Evolutionary conservation across 1,140 invertebrate genomes (phyloP), one percentile per base, ranked within the genome.

Genomic region (Leptinotarsa texana): DNA sequence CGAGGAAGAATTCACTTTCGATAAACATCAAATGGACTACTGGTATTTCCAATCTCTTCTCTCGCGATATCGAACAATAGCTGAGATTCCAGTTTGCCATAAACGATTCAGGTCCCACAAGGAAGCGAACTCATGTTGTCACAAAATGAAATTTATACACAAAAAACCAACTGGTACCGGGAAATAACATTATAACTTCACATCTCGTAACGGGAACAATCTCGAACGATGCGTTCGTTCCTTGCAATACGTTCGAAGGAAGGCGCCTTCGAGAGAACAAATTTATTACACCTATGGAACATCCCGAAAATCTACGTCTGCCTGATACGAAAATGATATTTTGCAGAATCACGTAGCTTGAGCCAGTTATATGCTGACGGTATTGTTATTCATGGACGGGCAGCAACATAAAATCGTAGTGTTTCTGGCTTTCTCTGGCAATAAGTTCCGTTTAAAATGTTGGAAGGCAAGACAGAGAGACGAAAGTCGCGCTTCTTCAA

Each of bases 361-460:
- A 24, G 17, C 62, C 65, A 68, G 70, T 57, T 77, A 74, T 51
- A 68, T 57, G 42, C 72, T 69, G 66, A 74, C 51, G 61, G 67
- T 67, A 77, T 74, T 77, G 75, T 72, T 74, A 77, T 77, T 77
- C 75, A 77, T 73, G 75, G 72, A 24, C 73, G 68, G 24, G 13
- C 65, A 22, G 72, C 47, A 69, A 70, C 69, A 74, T 74, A 77
- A 77, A 77, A 57, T 74, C 69, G 57, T 18, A 68, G 24, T 68
- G 24, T 68, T 68, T 68, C 66, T 68, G 66, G 42, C 66, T 68
- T 68, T 68, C 27, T 47, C 66, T 27, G 33, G 66, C 66, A 68
- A 68, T 68, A 68, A 68, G 66, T 68, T 68, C 66, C 66, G 66
- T 68, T 68, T 68, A 68, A 68, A 68, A 68, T 47, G 66, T 68